Base-by-base conservation (phyloP, 1,140 invertebrate genomes). In the Ooceraea biroi region DNA sequence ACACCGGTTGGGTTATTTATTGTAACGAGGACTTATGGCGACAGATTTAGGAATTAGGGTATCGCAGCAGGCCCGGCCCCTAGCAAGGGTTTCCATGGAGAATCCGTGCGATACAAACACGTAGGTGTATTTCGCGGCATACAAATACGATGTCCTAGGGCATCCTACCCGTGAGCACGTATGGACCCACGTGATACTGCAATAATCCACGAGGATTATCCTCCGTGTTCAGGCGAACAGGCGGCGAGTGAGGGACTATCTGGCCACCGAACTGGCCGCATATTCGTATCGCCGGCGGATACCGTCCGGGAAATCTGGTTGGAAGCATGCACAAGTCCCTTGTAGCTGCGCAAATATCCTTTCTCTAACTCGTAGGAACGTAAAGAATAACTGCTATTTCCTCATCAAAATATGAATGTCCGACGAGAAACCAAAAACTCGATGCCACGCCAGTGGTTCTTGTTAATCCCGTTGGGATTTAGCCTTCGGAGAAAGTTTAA, bases 41-140 rank as follows among this genome's bases (percentile, higher is more conserved):
- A 94, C 94, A 94, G 93, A 94, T 94, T 94, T 94, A 94, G 93
- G 94, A 94, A 94, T 94, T 94, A 94, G 93, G 93, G 86, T 90
- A 88, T 89, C 88, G 86, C 88, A 86, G 91, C 89, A 90, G 90
- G 91, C 91, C 89, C 91, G 88, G 91, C 88, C 89, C 88, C 89
- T 86, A 88, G 91, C 88, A 93, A 92, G 92, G 91, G 92, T 92
- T 92, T 92, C 91, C 91, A 92, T 91, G 91, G 89, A 91, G 89
- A 89, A 89, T 58, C 88, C 69, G 83, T 85, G 88, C 90, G 91
- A 91, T 91, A 92, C 84, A 89, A 88, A 87, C 85, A 86, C 88
- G 88, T 85, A 74, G 87, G 88, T 88, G 89, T 91, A 91, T 88
- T 85, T 88, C 85, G 85, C 80, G 88, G 85, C 89, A 91, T 91